These are phyloP conservation scores for Heteromormyrus szaboi DNA, from an alignment of 2,797 vertebrate genomes.

Conservation along the genomic window DNA sequence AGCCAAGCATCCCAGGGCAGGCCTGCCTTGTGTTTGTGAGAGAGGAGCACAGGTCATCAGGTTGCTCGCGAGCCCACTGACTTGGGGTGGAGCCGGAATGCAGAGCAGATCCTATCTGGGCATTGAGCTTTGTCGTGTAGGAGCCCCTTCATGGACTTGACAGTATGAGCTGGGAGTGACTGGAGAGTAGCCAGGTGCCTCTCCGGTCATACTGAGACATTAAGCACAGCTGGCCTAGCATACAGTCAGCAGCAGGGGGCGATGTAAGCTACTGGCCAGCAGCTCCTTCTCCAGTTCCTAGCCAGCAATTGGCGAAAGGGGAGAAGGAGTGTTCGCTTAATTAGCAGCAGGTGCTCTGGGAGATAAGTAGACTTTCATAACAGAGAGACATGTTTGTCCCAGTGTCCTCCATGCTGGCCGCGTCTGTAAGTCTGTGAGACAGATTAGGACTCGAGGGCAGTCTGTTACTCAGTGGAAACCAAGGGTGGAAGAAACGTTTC, in stretches of 20 bases:
- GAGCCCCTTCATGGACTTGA: not conserved
- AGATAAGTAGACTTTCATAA: not conserved
- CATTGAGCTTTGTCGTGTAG: not conserved
- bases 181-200: not conserved
- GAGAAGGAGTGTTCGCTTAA: not conserved
- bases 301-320: not conserved
- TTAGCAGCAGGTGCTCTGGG: slow-evolving; percentile 18
- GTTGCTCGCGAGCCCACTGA: not conserved
- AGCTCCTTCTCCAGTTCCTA: not conserved
- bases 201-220: not conserved
- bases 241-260: slow-evolving; percentile 14
- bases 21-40: not conserved
- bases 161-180: not conserved
- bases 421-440: not conserved
- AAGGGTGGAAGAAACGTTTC: not conserved
- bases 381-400: not conserved
- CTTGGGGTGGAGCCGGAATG: not conserved
- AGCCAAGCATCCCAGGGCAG: not conserved
- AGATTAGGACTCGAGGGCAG: not conserved
- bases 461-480: not conserved
- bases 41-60: not conserved
- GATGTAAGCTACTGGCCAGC: not conserved
- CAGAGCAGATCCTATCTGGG: not conserved
- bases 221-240: not conserved
- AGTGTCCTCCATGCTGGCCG: not conserved